Conservation (phyloP, 2,888 invertebrate species). For the Rhorus exstirpatorius region DNA sequence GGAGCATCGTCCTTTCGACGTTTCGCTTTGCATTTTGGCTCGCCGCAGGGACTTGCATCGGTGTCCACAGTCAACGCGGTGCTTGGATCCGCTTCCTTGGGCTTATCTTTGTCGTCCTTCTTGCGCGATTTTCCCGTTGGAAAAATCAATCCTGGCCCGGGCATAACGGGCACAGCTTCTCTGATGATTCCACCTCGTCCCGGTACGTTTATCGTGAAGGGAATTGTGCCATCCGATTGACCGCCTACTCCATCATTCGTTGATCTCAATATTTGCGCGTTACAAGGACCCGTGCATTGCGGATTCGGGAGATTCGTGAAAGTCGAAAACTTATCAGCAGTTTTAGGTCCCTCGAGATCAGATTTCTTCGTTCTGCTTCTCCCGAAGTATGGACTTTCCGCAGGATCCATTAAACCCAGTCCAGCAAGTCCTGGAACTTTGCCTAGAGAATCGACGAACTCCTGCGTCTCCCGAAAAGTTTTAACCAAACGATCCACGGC, state of each 20-base stretch:
- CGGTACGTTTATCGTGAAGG: conserved; percentile 65
- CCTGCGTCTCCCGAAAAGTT: conserved; percentile 80
- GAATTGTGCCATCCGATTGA: conserved; percentile 30
- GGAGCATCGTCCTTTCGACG: conserved; percentile 37
- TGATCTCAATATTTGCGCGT: conserved; percentile 57
- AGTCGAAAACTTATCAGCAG: neutral
- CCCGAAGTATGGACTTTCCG: conserved; percentile 81
- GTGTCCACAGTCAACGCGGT: conserved; percentile 49
- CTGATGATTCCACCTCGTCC: conserved; percentile 76
- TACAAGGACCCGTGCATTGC: conserved; percentile 73
- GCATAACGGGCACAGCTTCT: conserved; percentile 75
- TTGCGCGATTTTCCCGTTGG: conserved; percentile 59
- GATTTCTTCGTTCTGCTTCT: conserved; percentile 62
- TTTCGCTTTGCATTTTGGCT: conserved; percentile 76
- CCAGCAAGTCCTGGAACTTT: conserved; percentile 80
- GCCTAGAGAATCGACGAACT: conserved; percentile 81
- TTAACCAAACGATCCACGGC: conserved; percentile 79
- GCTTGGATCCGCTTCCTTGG: conserved; percentile 57
- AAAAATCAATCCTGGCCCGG: conserved; percentile 62
- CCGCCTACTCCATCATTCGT: conserved; percentile 4
- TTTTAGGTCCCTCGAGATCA: conserved; percentile 13
- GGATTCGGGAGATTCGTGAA: conserved; percentile 51
- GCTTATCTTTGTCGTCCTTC: conserved; percentile 71
- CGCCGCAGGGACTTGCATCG: conserved; percentile 78
- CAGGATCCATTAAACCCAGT: conserved; percentile 80